phyloP scores from a whole-genome alignment of 2,113 vertebrate species.

The Gnathonemus longibarbis region DNA sequence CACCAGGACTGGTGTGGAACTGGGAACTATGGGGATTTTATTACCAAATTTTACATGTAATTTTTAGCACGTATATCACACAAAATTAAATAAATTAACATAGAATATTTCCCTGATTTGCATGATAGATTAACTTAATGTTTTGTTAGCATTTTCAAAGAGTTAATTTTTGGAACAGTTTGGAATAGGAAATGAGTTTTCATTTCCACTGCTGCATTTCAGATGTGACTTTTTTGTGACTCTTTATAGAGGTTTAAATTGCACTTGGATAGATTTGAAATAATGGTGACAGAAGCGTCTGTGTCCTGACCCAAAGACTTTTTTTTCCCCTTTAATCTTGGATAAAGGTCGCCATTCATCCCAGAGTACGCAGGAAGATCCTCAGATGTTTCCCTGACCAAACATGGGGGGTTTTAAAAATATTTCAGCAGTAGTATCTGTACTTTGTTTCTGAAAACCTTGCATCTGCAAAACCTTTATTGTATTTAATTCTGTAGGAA shows the following conservation, averaged over 20 bases:
- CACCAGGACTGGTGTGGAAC: not conserved
- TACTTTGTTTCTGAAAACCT: not conserved
- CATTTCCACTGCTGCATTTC: not conserved
- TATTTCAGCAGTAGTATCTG: not conserved
- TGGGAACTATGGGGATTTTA: not conserved
- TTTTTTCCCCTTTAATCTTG: not conserved
- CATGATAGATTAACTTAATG: not conserved
- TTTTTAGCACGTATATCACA: not conserved
- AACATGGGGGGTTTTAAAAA: not conserved
- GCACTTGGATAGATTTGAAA: not conserved
- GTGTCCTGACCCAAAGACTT: not conserved
- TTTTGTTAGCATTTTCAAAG: not conserved
- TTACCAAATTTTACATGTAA: not conserved
- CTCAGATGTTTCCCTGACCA: constrained; percentile 4
- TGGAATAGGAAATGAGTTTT: not conserved
- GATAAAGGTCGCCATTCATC: not conserved
- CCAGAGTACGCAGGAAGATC: not conserved
- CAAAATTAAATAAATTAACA: not conserved
- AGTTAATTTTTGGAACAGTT: not conserved
- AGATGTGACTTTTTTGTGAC: not conserved
- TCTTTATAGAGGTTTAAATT: not conserved
- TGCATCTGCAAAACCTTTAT: not conserved
- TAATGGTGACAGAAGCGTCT: not conserved
- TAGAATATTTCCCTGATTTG: not conserved
- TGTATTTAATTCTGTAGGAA: not conserved